These are phyloP conservation scores for Hecatera dysodea DNA, from an alignment of 2,888 invertebrate genomes.

Conservation along the genomic window DNA sequence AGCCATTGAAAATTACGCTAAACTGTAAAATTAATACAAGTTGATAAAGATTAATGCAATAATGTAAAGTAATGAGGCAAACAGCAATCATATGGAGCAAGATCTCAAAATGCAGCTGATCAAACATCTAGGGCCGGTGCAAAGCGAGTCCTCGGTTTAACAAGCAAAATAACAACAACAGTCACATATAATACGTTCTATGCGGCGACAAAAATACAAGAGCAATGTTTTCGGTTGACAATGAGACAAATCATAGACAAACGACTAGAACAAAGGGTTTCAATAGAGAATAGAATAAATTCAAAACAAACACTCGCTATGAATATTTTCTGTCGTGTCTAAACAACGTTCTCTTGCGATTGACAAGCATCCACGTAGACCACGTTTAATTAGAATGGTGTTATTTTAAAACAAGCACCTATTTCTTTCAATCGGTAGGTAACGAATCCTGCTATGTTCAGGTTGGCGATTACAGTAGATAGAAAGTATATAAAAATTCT, in stretches of 20 bases:
- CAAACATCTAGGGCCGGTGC: conserved; percentile 23
- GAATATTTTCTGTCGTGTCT: conserved; percentile 79
- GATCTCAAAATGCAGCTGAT: conserved; percentile 17
- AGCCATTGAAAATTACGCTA: background rate
- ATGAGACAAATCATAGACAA: conserved; percentile 80
- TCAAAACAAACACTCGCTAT: conserved; percentile 84
- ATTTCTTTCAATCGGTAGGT: conserved; percentile 37
- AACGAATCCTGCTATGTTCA: conserved; percentile 12
- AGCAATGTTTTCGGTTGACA: conserved; percentile 84
- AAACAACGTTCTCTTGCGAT: conserved; percentile 72
- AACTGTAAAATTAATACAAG: background rate
- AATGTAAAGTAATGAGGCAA: background rate
- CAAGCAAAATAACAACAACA: conserved; percentile 68
- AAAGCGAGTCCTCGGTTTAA: conserved; percentile 37
- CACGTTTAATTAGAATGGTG: conserved; percentile 56
- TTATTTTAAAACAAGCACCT: conserved; percentile 62
- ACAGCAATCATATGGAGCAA: background rate
- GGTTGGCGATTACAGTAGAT: background rate
- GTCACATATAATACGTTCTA: conserved; percentile 73
- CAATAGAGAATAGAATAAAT: conserved; percentile 85
- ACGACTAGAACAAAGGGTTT: conserved; percentile 86
- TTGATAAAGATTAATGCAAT: background rate
- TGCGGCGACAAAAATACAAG: conserved; percentile 76
- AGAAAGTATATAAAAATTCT: background rate
- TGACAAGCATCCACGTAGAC: conserved; percentile 54